Evolutionary conservation across 2,797 vertebrate genomes (phyloP), one percentile per base, ranked within the genome.

Genomic region (Xenopus petersii): DNA sequence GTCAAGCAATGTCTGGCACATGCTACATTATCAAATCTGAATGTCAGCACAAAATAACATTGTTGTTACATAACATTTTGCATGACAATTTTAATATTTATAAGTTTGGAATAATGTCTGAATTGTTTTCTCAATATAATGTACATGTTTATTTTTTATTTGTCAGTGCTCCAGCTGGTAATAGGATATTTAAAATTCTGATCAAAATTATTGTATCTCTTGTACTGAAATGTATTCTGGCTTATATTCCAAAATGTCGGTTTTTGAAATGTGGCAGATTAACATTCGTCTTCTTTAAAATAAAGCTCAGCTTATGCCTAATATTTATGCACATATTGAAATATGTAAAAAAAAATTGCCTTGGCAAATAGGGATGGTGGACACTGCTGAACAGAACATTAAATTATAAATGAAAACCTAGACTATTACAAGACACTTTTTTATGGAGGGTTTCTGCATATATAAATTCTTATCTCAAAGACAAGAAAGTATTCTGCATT

Each of bases 41-140:
- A 90, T 88, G 91, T 92, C 92, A 92, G 91, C 91, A 92, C 90
- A 91, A 93, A 91, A 92, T 91, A 91, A 91, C 88, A 92, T 88
- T 89, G 86, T 89, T 89, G 86, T 88, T 92, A 88, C 89, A 90
- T 87, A 93, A 90, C 89, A 92, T 95, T 90, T 89, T 96, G 95
- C 96, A 97, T 97, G 95, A 93, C 83, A 81, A 88, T 81, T 93
- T 93, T 95, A 90, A 88, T 84, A 88, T 88, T 88, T 87, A 91
- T 89, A 86, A 87, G 89, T 89, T 85, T 87, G 88, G 84, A 82
- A 86, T 84, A 85, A 87, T 88, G 85, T 90, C 88, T 90, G 87
- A 91, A 86, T 87, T 88, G 84, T 90, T 90, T 85, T 83, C 83
- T 84, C 84, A 90, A 83, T 88, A 87, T 83, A 87, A 80, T 80